Conservation (phyloP, 2,888 invertebrate genomes). For the Argynnis bischoffii region DNA sequence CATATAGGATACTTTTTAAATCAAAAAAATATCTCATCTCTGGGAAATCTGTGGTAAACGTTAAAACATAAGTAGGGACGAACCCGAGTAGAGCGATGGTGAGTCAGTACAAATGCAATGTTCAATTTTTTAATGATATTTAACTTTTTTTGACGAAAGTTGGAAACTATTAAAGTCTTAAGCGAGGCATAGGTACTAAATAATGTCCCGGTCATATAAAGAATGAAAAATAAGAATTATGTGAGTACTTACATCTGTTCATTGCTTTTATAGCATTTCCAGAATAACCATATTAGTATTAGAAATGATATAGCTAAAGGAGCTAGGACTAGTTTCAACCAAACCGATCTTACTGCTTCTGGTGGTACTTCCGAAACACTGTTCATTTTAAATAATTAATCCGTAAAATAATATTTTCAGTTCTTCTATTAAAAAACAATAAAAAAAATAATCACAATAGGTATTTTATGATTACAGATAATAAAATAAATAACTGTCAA, state of each 20-base stretch:
- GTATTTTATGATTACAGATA: not conserved
- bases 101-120: no score
- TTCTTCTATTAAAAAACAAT: not conserved
- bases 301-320: constrained; percentile 38
- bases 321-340: constrained; percentile 25
- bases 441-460: not conserved
- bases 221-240: not conserved
- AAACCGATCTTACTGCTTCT: constrained; percentile 1
- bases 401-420: not conserved
- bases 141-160: no score
- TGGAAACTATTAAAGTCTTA: not conserved
- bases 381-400: constrained; percentile 18
- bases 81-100: no score
- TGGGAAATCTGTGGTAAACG: no score
- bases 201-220: no score
- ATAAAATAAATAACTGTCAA: constrained; percentile 8
- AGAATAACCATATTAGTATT: constrained; percentile 51
- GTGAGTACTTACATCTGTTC: constrained; percentile 58
- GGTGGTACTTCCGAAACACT: constrained; percentile 2
- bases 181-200: not conserved
- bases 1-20: no score
- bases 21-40: no score
- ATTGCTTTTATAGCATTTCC: constrained; percentile 60
- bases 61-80: no score
- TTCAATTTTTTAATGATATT: no score